These are phyloP conservation scores for Oxytorus armatus DNA, from an alignment of 2,888 invertebrate genomes.

Conservation along the genomic window DNA sequence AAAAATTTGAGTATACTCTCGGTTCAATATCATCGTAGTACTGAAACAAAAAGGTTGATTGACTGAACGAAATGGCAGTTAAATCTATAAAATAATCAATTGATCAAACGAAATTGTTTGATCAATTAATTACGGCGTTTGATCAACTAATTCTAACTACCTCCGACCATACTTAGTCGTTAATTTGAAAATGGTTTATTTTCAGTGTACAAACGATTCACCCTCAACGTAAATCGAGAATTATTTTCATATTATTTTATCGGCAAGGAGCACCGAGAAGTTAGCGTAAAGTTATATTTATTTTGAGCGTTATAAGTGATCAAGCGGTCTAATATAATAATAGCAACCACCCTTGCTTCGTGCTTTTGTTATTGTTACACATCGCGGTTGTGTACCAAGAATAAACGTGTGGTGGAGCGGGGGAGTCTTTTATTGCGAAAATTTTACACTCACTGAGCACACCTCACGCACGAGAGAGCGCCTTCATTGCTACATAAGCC, in stretches of 20 bases:
- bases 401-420: slow-evolving; percentile 42
- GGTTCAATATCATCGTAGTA: slow-evolving; percentile 15
- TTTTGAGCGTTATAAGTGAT: slow-evolving; percentile 37
- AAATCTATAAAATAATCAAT: too few relatives aligned
- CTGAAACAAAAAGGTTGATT: too few relatives aligned
- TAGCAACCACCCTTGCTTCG: slow-evolving; percentile 52
- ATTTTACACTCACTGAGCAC: slow-evolving; percentile 61
- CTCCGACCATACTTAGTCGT: too few relatives aligned
- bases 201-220: too few relatives aligned
- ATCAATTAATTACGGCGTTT: too few relatives aligned
- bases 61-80: too few relatives aligned
- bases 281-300: slow-evolving; percentile 61
- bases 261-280: neutral
- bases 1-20: neutral
- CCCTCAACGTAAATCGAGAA: too few relatives aligned
- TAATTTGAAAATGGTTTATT: too few relatives aligned
- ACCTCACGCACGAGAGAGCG: slow-evolving; percentile 50
- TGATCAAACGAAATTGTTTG: too few relatives aligned
- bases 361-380: slow-evolving; percentile 22
- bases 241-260: too few relatives aligned
- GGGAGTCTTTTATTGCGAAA: slow-evolving; percentile 51
- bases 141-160: too few relatives aligned
- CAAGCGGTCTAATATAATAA: slow-evolving; percentile 46
- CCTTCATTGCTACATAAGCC: slow-evolving; percentile 31
- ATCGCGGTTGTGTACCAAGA: slow-evolving; percentile 18